These are phyloP conservation scores for Halcyon senegalensis DNA, from an alignment of 2,113 vertebrate genomes.

Conservation along the genomic window DNA sequence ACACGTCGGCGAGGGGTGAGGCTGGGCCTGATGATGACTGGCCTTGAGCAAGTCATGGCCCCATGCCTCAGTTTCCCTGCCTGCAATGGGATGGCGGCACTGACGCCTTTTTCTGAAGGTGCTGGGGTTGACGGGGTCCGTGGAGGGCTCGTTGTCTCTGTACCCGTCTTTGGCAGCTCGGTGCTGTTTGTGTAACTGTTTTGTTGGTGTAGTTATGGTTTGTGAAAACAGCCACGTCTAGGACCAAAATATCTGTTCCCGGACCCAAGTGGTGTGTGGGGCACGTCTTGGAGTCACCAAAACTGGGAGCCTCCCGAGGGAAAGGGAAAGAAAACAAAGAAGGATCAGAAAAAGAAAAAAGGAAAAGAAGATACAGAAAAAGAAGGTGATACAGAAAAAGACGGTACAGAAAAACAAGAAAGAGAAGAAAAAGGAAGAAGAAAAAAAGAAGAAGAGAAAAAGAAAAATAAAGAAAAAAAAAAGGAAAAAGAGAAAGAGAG, in stretches of 20 bases:
- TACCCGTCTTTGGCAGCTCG: neutral
- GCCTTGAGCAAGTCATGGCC: neutral
- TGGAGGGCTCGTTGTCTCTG: rapidly evolving
- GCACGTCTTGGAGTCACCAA: neutral
- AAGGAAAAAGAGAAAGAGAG: neutral
- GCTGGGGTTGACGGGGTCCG: neutral
- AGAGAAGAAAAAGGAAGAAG: too few species aligned
- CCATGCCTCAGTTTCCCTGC: neutral
- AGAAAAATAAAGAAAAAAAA: too few species aligned
- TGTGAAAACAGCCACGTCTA: neutral
- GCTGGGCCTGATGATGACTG: neutral
- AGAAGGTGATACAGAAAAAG: neutral
- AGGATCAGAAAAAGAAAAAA: neutral
- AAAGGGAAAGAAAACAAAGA: too few species aligned
- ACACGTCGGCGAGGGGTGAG: neutral
- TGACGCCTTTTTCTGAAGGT: neutral
- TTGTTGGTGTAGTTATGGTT: neutral
- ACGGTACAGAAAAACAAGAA: too few species aligned
- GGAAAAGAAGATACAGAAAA: neutral
- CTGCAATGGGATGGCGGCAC: rapidly evolving
- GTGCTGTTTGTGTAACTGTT: neutral
- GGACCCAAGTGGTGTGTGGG: neutral
- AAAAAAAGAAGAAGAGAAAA: neutral
- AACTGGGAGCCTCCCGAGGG: neutral
- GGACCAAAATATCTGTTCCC: neutral